phyloP scores from a whole-genome alignment of 2,888 invertebrate genomes.

The Pediacus dermestoides region DNA sequence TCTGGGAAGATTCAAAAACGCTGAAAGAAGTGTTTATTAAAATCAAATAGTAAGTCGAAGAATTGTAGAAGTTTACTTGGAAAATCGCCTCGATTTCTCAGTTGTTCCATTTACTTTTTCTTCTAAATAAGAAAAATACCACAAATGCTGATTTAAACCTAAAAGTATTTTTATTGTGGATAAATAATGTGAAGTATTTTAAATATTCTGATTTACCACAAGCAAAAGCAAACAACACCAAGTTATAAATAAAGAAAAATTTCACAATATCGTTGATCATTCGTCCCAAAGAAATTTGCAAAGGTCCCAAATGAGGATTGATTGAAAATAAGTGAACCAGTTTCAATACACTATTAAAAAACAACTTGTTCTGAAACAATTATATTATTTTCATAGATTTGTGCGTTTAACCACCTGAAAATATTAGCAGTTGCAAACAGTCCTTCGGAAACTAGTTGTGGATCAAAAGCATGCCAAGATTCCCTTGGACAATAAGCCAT shows the following conservation, averaged over 20 bases:
- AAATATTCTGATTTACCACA: constrained; percentile 65
- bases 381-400: constrained; percentile 1
- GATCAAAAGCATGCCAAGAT: constrained; percentile 90
- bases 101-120: constrained; percentile 81
- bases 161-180: constrained; percentile 23
- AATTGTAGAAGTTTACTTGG: constrained; percentile 63
- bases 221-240: constrained; percentile 92
- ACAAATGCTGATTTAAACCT: constrained; percentile 85
- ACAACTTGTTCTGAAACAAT: constrained; percentile 9
- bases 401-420: constrained; percentile 65
- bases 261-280: constrained; percentile 95
- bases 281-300: constrained; percentile 88
- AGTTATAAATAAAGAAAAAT: constrained; percentile 91
- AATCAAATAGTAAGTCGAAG: constrained; percentile 1
- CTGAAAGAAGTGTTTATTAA: constrained; percentile 57
- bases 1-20: constrained; percentile 95
- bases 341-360: constrained; percentile 85
- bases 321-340: constrained; percentile 96
- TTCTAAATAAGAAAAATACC: constrained; percentile 91
- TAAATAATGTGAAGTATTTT: constrained; percentile 1
- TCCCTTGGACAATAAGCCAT: constrained; percentile 72
- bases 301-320: constrained; percentile 91
- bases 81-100: constrained; percentile 82
- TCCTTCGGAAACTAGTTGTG: constrained; percentile 88
- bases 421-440: constrained; percentile 94